Evolutionary conservation across 2,888 invertebrate genomes (phyloP).

Genomic region (Sialis fuliginosa): DNA sequence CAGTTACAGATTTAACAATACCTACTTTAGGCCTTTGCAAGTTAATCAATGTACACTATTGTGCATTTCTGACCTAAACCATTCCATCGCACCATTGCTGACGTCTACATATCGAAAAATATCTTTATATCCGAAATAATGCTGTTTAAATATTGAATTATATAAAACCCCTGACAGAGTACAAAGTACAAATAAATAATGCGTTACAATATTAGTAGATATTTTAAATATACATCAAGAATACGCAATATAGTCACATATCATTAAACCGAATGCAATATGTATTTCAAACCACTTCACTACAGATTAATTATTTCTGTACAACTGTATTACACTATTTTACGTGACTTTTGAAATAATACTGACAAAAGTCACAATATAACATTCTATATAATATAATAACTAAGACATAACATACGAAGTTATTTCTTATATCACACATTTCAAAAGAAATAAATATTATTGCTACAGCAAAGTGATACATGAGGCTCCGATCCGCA

Average conservation of each 20-base stretch:
- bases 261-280: background rate
- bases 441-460: slow-evolving; percentile 19
- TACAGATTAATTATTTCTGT: background rate
- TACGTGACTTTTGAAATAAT: background rate
- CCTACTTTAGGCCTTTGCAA: too few relatives aligned
- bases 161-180: too few relatives aligned
- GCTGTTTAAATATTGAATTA: too few relatives aligned
- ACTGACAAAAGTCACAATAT: background rate
- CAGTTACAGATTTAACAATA: too few relatives aligned
- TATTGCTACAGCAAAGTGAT: slow-evolving; percentile 32
- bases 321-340: background rate
- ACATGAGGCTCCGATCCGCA: slow-evolving; percentile 9
- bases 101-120: too few relatives aligned
- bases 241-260: background rate
- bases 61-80: too few relatives aligned
- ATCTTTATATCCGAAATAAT: too few relatives aligned
- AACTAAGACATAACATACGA: background rate
- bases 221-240: background rate
- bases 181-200: too few relatives aligned
- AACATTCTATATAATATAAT: background rate
- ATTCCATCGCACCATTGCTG: too few relatives aligned
- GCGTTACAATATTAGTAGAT: background rate
- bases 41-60: too few relatives aligned
- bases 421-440: slow-evolving; percentile 14
- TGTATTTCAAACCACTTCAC: background rate